Evolutionary conservation across 2,797 vertebrate species (phyloP), one percentile per base, ranked within the genome.

Genomic region (Lithobates pipiens): DNA sequence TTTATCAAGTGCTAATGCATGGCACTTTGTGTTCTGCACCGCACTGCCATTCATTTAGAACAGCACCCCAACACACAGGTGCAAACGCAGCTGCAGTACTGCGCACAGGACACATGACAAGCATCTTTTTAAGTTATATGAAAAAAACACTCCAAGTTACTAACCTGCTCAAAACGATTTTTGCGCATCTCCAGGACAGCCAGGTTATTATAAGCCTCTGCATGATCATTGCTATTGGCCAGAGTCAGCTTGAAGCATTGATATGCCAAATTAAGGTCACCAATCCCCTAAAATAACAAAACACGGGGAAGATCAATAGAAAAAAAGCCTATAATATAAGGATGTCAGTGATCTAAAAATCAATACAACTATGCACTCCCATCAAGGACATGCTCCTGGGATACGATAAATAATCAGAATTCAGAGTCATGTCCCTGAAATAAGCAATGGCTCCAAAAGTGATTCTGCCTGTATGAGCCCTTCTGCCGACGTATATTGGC

Each of bases 161-260:
- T 90, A 84, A 99, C 98, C 97, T 99, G 98, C 67, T 99, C 97
- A 0, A 95, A 68, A 9, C 92, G 96, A 81, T 97, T 97, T 94
- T 96, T 98, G 11, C 93, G 93, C 90, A 99, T 94, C 91, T 99
- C 98, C 91, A 99, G 91, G 76, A 99, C 96, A 0, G 98, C 97
- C 89, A 99, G 91, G 91, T 99, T 99, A 92, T 99, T 99, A 91
- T 98, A 99, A 70, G 98, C 97, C 89, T 99, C 98, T 0, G 98
- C 96, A 0, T 98, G 96, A 89, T 96, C 88, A 1, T 99, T 99
- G 88, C 97, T 97, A 90, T 96, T 96, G 88, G 96, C 95, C 90
- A 99, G 92, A 0, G 97, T 92, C 81, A 99, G 93, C 92, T 95
- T 96, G 91, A 98, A 98, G 92, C 97, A 98, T 91, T 99, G 98